Evolutionary conservation across 2,113 vertebrate species (phyloP).

Genomic region (Lethenteron reissneri): DNA sequence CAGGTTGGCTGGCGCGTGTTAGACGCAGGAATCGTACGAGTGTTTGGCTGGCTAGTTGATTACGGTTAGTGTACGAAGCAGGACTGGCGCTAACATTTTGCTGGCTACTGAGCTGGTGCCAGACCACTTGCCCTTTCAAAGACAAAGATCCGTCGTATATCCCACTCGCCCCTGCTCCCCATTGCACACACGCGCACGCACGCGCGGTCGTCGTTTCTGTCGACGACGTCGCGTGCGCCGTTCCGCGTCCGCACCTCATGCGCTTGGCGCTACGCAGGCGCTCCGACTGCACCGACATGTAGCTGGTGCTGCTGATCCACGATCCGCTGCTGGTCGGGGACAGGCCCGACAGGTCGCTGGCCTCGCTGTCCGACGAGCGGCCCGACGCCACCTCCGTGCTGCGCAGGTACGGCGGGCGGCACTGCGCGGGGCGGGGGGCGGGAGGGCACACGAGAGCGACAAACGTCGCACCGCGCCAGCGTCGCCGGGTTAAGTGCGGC

Average conservation of each 20-base stretch:
- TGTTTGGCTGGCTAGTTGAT: too few species aligned
- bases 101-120: too few species aligned
- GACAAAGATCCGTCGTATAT: background rate
- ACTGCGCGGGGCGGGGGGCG: background rate
- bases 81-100: too few species aligned
- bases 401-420: constrained; percentile 8
- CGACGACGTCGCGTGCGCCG: background rate
- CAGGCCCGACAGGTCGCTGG: constrained; percentile 74
- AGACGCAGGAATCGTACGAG: too few species aligned
- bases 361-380: constrained; percentile 86
- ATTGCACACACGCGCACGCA: background rate
- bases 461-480: too few species aligned
- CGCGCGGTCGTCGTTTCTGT: background rate
- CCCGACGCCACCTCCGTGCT: constrained; percentile 88
- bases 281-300: constrained; percentile 95
- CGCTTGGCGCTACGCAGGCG: constrained; percentile 35
- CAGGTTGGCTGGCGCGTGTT: too few species aligned
- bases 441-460: too few species aligned
- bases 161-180: background rate
- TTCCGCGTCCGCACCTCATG: background rate
- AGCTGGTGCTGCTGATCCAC: constrained; percentile 90
- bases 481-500: too few species aligned
- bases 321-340: constrained; percentile 94
- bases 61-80: too few species aligned
- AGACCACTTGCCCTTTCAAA: background rate